Percentiles rank a stretch among this genome's conserved stretches.
phyloP scores from a whole-genome alignment of 2,888 invertebrate species.

The Drosophila cracens region DNA sequence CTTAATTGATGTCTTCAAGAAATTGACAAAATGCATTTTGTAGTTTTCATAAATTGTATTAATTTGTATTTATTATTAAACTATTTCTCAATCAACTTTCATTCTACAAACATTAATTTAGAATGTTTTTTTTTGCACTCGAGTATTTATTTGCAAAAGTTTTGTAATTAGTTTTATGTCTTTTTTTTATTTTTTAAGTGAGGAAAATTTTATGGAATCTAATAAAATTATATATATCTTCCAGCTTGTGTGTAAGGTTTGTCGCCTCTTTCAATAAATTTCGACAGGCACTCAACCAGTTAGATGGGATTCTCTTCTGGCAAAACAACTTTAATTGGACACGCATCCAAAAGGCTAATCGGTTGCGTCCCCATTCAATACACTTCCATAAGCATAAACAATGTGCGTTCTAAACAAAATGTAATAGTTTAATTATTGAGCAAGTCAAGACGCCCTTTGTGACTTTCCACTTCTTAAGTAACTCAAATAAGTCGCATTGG shows the following conservation, averaged over 20 bases:
- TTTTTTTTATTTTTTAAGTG: not conserved
- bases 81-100: not conserved
- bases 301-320: constrained; percentile 41
- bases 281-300: not conserved
- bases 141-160: not conserved
- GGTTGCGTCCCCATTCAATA: constrained; percentile 2
- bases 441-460: constrained; percentile 27
- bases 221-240: not conserved
- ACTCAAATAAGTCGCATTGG: constrained; percentile 37
- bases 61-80: constrained; percentile 14
- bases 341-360: constrained; percentile 36
- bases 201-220: not conserved
- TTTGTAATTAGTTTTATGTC: not conserved
- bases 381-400: constrained; percentile 6
- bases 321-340: constrained; percentile 29
- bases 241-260: not conserved
- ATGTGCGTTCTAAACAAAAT: constrained; percentile 47
- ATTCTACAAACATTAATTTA: not conserved
- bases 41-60: constrained; percentile 16
- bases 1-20: constrained; percentile 27
- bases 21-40: constrained; percentile 36
- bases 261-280: constrained; percentile 5
- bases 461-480: constrained; percentile 48
- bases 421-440: constrained; percentile 38
- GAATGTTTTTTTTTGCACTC: not conserved